Conservation (phyloP, 2,797 vertebrate genomes). For the Phyllotis vaccarum region DNA sequence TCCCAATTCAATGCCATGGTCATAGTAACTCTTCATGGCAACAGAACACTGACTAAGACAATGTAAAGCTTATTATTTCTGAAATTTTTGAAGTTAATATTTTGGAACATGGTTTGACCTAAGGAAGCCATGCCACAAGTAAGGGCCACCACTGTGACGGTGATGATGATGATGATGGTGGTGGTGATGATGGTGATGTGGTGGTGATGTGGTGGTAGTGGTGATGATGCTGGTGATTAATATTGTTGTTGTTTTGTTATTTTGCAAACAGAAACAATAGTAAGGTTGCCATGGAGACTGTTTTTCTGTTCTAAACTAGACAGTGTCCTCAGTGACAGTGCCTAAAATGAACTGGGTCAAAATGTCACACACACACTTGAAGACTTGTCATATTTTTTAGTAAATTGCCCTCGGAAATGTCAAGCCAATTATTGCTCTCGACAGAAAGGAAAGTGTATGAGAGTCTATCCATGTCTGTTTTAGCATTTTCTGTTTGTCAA, state of each 20-base stretch:
- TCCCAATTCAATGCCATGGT: neutral
- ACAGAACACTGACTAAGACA: neutral
- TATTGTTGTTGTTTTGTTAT: neutral
- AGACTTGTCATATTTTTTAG: neutral
- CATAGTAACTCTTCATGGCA: neutral
- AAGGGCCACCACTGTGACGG: no score
- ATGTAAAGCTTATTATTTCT: neutral
- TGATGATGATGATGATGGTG: no score
- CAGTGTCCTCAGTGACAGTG: neutral
- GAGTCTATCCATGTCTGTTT: neutral
- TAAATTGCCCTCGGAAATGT: constrained; percentile 39
- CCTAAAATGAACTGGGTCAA: neutral
- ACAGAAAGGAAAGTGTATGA: neutral
- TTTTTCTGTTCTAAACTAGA: neutral
- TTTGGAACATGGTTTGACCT: neutral
- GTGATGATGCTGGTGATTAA: neutral
- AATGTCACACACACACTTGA: neutral
- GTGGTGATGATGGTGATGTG: no score
- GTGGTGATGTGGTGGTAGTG: no score
- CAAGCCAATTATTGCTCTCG: neutral
- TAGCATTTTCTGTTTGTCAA: neutral
- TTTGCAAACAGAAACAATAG: neutral
- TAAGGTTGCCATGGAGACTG: neutral
- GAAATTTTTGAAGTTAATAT: neutral
- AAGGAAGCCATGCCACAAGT: neutral